Evolutionary conservation across 2,888 invertebrate genomes (phyloP).

Genomic region (Drosophila atripex): DNA sequence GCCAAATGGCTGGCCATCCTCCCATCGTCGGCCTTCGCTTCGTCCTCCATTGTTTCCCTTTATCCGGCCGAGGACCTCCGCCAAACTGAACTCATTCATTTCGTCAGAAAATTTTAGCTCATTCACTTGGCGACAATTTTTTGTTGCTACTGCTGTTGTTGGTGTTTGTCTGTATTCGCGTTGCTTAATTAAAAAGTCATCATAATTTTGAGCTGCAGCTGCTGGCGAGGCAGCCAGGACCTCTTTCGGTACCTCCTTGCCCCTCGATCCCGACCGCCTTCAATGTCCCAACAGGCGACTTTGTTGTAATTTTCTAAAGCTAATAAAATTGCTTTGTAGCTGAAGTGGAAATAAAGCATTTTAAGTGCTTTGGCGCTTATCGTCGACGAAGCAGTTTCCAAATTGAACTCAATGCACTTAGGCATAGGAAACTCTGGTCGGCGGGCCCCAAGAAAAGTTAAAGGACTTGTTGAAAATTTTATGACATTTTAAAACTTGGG

Average conservation of each 20-base stretch:
- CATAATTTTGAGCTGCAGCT: slow-evolving; percentile 76
- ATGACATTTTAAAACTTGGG: slow-evolving; percentile 73
- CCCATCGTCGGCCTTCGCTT: background rate
- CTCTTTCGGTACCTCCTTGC: background rate
- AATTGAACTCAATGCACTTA: slow-evolving; percentile 60
- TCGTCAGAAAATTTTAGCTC: slow-evolving; percentile 46
- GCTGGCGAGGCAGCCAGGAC: slow-evolving; percentile 25
- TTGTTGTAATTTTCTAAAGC: slow-evolving; percentile 78
- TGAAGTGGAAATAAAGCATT: slow-evolving; percentile 75
- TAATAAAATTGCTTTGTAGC: slow-evolving; percentile 77
- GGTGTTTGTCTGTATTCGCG: slow-evolving; percentile 51
- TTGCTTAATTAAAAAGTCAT: slow-evolving; percentile 78
- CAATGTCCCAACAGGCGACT: slow-evolving; percentile 38
- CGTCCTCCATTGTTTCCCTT: slow-evolving; percentile 15
- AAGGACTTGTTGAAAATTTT: slow-evolving; percentile 77
- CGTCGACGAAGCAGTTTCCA: slow-evolving; percentile 63
- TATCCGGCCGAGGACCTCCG: slow-evolving; percentile 4
- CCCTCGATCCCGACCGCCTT: slow-evolving; percentile 16
- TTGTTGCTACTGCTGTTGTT: slow-evolving; percentile 20
- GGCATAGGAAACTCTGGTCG: slow-evolving; percentile 14
- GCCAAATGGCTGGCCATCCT: slow-evolving; percentile 35
- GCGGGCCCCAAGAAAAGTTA: slow-evolving; percentile 34
- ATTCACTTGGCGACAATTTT: slow-evolving; percentile 64
- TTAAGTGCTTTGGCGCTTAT: slow-evolving; percentile 73
- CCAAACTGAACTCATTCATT: slow-evolving; percentile 39